Conservation (phyloP, 2,888 invertebrate genomes). For the Hypena proboscidalis region DNA sequence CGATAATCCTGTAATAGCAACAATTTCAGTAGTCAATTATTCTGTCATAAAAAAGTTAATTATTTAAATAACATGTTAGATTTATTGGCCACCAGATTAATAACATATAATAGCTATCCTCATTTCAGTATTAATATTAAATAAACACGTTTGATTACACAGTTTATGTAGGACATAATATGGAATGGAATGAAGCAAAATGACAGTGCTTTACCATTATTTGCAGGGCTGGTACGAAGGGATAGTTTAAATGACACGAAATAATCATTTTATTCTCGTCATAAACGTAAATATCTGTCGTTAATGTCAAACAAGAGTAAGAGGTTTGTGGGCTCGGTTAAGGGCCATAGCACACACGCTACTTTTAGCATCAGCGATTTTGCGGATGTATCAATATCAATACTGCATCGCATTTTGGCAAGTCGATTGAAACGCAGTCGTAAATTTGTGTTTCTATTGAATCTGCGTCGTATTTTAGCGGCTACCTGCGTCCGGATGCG, state of each 20-base stretch:
- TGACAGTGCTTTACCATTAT: constrained; percentile 9
- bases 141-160: constrained; percentile 20
- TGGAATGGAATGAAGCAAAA: constrained; percentile 4
- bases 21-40: constrained; percentile 23
- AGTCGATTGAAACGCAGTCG: too few relatives aligned
- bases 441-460: too few relatives aligned
- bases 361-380: too few relatives aligned
- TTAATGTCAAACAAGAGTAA: constrained; percentile 49
- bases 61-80: constrained; percentile 20
- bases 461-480: too few relatives aligned
- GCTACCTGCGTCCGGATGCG: too few relatives aligned
- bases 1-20: background rate
- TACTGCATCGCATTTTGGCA: too few relatives aligned
- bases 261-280: constrained; percentile 42
- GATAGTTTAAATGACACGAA: constrained; percentile 24
- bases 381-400: too few relatives aligned
- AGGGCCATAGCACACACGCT: too few relatives aligned
- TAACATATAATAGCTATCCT: constrained; percentile 27
- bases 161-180: constrained; percentile 13
- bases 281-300: constrained; percentile 50
- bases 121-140: constrained; percentile 13
- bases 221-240: constrained; percentile 15
- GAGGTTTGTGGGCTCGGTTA: constrained; percentile 9
- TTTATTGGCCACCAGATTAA: constrained; percentile 31
- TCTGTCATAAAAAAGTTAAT: constrained; percentile 28